Base-by-base conservation (phyloP, 1,140 invertebrate species). In the Orussus abietinus region DNA sequence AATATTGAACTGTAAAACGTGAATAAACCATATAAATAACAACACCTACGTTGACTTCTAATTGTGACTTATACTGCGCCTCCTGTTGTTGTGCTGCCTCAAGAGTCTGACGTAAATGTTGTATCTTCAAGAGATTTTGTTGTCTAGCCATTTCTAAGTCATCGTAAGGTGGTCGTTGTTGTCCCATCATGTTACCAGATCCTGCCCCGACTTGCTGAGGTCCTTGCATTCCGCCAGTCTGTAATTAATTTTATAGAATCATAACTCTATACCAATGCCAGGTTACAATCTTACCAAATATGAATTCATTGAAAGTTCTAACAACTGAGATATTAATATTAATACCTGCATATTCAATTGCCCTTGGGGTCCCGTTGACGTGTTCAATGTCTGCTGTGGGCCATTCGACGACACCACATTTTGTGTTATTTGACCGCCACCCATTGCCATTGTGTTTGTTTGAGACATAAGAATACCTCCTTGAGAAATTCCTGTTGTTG, bases 61-160 rank as follows among this genome's bases (percentile, higher is more conserved):
- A 72, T 61, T 86, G 83, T 2, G 78, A 83, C 62, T 86, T 84
- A 57, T 84, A 86, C 49, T 86, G 83, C 9, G 82, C 79, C 56
- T 86, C 84, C 62, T 86, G 83, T 50, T 84, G 81, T 45, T 86
- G 83, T 0, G 85, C 84, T 0, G 82, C 83, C 62, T 85, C 83
- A 29, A 87, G 62, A 0, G 82, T 85, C 62, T 86, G 83, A 46
- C 81, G 78, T 7, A 88, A 55, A 38, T 85, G 77, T 47, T 81
- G 78, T 25, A 82, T 82, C 59, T 81, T 81, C 17, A 79, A 59
- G 7, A 85, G 56, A 69, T 86, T 86, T 45, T 84, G 80, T 53
- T 84, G 81, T 19, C 83, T 69, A 35, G 81, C 82, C 2, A 77
- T 70, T 60, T 82, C 79, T 3, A 82, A 51, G 36, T 76, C 72